Percentiles rank a stretch among this genome's conserved stretches.
These are phyloP conservation scores for Melanotaenia duboulayi DNA, from an alignment of 2,113 vertebrate species.

Conservation along the genomic window DNA sequence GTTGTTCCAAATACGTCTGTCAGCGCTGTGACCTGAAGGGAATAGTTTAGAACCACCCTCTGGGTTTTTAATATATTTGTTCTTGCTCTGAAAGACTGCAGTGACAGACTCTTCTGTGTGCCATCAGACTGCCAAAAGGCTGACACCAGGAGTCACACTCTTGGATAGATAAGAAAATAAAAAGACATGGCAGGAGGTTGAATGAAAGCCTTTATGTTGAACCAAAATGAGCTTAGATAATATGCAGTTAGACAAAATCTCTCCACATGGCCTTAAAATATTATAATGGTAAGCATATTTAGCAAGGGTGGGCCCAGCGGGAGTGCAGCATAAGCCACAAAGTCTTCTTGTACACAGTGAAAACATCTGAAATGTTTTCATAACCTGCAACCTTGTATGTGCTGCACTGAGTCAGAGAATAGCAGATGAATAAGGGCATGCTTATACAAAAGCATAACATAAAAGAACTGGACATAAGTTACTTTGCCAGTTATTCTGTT, in stretches of 20 bases:
- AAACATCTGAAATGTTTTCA: not conserved
- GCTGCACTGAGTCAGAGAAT: not conserved
- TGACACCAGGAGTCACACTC: not conserved
- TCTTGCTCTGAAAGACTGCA: not conserved
- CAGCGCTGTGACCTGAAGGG: constrained; percentile 11
- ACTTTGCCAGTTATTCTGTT: not conserved
- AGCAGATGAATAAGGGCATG: not conserved
- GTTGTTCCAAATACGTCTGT: constrained; percentile 18
- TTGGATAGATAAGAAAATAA: not conserved
- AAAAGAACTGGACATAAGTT: not conserved
- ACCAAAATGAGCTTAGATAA: constrained; percentile 19
- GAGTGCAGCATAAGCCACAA: not conserved
- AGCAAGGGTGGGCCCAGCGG: not conserved
- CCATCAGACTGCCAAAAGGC: constrained; percentile 8
- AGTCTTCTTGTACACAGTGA: not conserved
- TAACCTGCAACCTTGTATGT: not conserved
- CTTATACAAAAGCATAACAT: not conserved
- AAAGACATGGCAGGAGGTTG: constrained; percentile 1
- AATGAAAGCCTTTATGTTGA: constrained; percentile 3
- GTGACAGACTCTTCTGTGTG: constrained; percentile 2
- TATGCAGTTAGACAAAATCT: constrained; percentile 13
- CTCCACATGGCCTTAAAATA: not conserved
- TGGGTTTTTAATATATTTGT: constrained; percentile 23
- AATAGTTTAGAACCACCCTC: not conserved
- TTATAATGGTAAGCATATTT: constrained; percentile 9